Percentiles rank a stretch among this genome's conserved stretches.
phyloP scores from a whole-genome alignment of 2,797 vertebrate genomes.

The Pogonophryne albipinna region DNA sequence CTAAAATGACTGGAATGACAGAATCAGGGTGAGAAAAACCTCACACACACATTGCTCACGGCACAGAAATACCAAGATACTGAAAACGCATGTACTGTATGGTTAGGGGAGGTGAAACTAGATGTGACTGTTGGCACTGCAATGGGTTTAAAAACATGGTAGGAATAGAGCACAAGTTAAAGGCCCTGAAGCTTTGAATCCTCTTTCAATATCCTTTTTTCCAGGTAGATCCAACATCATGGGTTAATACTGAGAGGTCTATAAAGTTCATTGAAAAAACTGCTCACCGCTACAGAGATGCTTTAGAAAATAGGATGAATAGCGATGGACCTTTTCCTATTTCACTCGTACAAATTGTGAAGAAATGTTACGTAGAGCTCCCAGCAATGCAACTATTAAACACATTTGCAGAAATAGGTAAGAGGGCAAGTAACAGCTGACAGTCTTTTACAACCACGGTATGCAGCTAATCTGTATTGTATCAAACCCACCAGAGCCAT shows the following conservation, averaged over 20 bases:
- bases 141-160: neutral
- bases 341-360: conserved; percentile 33
- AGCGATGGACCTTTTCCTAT: conserved; percentile 21
- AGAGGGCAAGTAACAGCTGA: conserved; percentile 5
- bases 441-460: neutral
- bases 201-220: neutral
- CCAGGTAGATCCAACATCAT: neutral
- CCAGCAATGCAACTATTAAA: conserved; percentile 40
- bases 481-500: conserved; percentile 4
- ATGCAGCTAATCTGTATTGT: neutral
- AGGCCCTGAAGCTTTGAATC: neutral
- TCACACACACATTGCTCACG: neutral
- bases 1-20: no score
- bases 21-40: neutral
- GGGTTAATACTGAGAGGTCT: neutral
- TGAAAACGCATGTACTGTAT: neutral
- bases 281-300: neutral
- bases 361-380: conserved; percentile 39
- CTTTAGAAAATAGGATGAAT: neutral
- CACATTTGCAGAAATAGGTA: conserved; percentile 14
- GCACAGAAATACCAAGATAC: neutral
- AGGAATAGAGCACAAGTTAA: conserved; percentile 1
- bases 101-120: neutral
- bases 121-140: neutral
- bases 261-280: conserved; percentile 15